These are phyloP conservation scores for Aricia artaxerxes DNA, from an alignment of 2,888 invertebrate species.

Conservation along the genomic window DNA sequence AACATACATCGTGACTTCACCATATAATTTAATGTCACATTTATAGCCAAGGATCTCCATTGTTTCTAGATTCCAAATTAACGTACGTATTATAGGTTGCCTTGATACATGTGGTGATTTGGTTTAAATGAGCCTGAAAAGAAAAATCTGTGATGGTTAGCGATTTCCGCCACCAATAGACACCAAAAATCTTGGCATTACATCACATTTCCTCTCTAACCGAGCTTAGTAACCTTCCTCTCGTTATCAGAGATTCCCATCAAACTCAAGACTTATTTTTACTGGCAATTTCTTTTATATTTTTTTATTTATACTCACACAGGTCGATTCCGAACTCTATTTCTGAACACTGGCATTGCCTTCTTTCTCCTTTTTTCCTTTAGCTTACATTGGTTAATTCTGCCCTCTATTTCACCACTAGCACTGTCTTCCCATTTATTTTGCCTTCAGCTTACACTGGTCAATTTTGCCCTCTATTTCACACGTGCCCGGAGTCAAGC, in stretches of 20 bases:
- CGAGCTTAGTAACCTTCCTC: too few relatives aligned
- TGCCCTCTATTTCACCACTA: not conserved
- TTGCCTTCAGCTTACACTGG: not conserved
- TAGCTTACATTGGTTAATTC: not conserved
- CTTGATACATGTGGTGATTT: not conserved
- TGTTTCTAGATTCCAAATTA: not conserved
- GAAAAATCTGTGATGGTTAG: too few relatives aligned
- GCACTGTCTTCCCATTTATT: too few relatives aligned
- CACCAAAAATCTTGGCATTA: too few relatives aligned
- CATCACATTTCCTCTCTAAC: too few relatives aligned
- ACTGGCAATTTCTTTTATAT: too few relatives aligned
- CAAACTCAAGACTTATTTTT: not conserved
- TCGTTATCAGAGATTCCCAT: too few relatives aligned
- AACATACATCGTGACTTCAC: not conserved
- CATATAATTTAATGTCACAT: not conserved
- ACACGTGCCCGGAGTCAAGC: not conserved
- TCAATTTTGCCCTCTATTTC: not conserved
- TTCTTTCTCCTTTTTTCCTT: not conserved
- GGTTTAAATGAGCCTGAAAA: not conserved
- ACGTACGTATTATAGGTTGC: not conserved
- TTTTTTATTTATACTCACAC: not conserved
- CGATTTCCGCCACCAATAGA: too few relatives aligned
- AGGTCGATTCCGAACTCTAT: not conserved
- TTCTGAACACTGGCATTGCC: not conserved
- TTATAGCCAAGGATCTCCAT: not conserved